A percentile compares a stretch with the other conserved stretches of the same genome.
These are phyloP conservation scores for Prionace glauca DNA, from an alignment of 2,797 vertebrate species.

Conservation along the genomic window DNA sequence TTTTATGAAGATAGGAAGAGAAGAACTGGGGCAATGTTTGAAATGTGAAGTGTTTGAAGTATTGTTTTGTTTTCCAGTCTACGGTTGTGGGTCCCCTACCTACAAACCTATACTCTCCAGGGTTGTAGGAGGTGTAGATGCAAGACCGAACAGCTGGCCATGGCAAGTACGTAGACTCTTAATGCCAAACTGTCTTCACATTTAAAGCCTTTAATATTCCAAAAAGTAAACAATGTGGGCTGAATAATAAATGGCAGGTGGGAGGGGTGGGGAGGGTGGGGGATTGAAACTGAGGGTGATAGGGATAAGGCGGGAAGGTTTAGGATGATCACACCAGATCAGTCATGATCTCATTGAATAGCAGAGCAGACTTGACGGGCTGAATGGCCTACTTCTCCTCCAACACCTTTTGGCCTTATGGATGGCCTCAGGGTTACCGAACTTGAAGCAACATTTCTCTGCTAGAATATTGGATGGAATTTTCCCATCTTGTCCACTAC, in stretches of 20 bases:
- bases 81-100: neutral
- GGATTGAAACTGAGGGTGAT: too few species aligned
- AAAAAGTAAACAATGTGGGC: neutral
- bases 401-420: neutral
- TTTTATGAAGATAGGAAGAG: too few species aligned
- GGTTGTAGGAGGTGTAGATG: neutral
- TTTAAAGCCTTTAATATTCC: neutral
- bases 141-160: slow-evolving; percentile 25
- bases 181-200: neutral
- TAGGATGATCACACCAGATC: too few species aligned
- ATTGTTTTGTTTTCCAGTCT: neutral
- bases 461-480: neutral
- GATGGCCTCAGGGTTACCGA: neutral
- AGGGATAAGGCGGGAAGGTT: too few species aligned
- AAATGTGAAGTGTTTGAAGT: neutral
- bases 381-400: too few species aligned
- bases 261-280: too few species aligned
- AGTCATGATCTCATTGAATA: too few species aligned
- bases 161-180: slow-evolving; percentile 10
- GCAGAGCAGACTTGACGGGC: too few species aligned
- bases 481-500: too few species aligned
- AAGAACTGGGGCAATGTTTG: neutral
- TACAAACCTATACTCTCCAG: slow-evolving; percentile 4
- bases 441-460: neutral
- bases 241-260: too few species aligned